A percentile compares a stretch with the other conserved stretches of the same genome.
Conservation (phyloP, 2,888 invertebrate species). For the Silvanus unidentatus region DNA sequence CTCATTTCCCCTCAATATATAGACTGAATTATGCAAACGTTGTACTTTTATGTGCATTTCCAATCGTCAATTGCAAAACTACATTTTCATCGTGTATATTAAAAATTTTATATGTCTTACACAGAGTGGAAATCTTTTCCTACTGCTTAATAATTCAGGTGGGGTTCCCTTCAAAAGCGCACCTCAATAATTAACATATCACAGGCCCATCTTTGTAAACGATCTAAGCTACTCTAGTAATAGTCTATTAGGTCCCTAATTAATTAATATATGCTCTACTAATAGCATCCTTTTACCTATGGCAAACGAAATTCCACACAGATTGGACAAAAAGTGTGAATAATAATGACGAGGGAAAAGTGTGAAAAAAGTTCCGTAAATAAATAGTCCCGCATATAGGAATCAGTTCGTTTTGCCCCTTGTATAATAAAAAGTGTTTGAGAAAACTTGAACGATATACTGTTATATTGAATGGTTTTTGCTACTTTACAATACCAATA, state of each 20-base stretch:
- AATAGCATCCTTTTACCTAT: background rate
- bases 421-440: no score
- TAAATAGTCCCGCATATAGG: no score
- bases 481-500: slow-evolving; percentile 4
- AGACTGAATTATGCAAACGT: no score
- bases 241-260: background rate
- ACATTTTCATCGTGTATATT: no score
- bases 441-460: no score
- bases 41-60: no score
- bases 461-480: slow-evolving; percentile 2
- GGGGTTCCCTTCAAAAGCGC: background rate
- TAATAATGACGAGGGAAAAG: background rate
- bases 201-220: slow-evolving; percentile 20
- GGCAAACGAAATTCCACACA: no score
- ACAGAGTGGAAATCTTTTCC: background rate
- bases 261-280: slow-evolving; percentile 1
- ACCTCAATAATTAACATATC: slow-evolving; percentile 27
- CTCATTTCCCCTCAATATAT: no score
- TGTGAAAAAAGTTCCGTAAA: slow-evolving; percentile 1
- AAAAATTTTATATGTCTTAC: no score
- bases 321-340: no score
- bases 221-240: background rate
- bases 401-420: no score
- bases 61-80: no score
- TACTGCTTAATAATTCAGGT: background rate